phyloP scores from a whole-genome alignment of 2,888 invertebrate genomes.

The Drosophila flavopinicola region DNA sequence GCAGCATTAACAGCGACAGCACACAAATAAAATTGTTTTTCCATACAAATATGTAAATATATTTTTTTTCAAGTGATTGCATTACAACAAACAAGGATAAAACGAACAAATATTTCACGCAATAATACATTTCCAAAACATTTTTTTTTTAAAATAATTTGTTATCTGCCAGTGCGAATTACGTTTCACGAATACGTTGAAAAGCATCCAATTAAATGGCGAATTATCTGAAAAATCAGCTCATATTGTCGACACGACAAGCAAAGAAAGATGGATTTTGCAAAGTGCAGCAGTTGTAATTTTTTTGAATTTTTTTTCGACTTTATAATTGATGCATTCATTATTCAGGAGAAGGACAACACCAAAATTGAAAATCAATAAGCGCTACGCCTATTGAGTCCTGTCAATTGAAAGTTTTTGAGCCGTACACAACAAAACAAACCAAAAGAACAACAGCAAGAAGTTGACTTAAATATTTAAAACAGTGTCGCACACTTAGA shows the following conservation, averaged over 20 bases:
- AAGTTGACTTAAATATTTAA: constrained; percentile 63
- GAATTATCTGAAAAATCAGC: too few relatives aligned
- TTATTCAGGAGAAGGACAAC: constrained; percentile 2
- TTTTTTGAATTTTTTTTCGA: neutral
- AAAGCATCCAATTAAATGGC: too few relatives aligned
- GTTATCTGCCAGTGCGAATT: constrained; percentile 31
- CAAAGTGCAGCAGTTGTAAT: constrained; percentile 2
- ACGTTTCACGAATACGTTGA: too few relatives aligned
- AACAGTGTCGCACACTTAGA: constrained; percentile 38
- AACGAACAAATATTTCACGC: neutral
- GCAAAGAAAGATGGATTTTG: too few relatives aligned
- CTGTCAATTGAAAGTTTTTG: neutral
- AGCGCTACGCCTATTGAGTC: neutral
- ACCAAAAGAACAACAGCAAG: constrained; percentile 1
- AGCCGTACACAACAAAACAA: neutral
- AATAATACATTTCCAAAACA: too few relatives aligned
- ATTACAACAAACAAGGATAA: constrained; percentile 4
- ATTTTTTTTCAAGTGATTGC: constrained; percentile 34
- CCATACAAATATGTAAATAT: constrained; percentile 3
- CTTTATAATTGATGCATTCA: constrained; percentile 3
- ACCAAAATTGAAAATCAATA: constrained; percentile 60
- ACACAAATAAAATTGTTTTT: too few relatives aligned
- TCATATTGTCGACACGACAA: too few relatives aligned
- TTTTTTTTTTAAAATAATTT: constrained; percentile 5
- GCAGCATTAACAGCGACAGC: too few relatives aligned